These are phyloP conservation scores for Catostomus latipinnis DNA, from an alignment of 2,797 vertebrate genomes.

Conservation along the genomic window DNA sequence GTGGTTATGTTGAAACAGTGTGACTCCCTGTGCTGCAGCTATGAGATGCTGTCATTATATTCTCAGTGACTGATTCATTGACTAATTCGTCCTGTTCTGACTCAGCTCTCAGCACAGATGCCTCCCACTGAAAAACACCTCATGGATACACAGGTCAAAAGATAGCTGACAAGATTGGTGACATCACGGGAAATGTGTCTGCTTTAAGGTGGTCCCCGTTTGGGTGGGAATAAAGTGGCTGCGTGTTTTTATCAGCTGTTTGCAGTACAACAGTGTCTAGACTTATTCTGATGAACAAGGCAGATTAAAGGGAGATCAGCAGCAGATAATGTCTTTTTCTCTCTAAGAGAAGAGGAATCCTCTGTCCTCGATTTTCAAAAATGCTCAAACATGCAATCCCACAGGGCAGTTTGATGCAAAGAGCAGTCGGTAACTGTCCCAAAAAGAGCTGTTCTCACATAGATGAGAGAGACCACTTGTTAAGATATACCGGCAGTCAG, in stretches of 20 bases:
- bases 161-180: not conserved
- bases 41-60: conserved; percentile 33
- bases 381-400: conserved; percentile 2
- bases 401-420: conserved; percentile 5
- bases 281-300: conserved; percentile 35
- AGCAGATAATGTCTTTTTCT: conserved; percentile 33
- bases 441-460: conserved; percentile 13
- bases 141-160: conserved; percentile 16
- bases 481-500: too few relatives aligned
- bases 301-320: conserved; percentile 40
- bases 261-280: not conserved
- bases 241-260: conserved; percentile 4
- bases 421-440: conserved; percentile 12
- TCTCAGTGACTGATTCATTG: conserved; percentile 31
- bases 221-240: not conserved
- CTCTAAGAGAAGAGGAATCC: conserved; percentile 9
- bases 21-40: conserved; percentile 18
- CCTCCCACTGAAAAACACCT: conserved; percentile 20
- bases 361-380: conserved; percentile 31
- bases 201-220: not conserved
- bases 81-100: conserved; percentile 34
- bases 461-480: not conserved
- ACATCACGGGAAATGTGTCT: conserved; percentile 2
- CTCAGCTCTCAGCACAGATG: conserved; percentile 23
- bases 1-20: conserved; percentile 27